Base-by-base conservation (phyloP, 2,888 invertebrate genomes). In the Eucriotettix oculatus region DNA sequence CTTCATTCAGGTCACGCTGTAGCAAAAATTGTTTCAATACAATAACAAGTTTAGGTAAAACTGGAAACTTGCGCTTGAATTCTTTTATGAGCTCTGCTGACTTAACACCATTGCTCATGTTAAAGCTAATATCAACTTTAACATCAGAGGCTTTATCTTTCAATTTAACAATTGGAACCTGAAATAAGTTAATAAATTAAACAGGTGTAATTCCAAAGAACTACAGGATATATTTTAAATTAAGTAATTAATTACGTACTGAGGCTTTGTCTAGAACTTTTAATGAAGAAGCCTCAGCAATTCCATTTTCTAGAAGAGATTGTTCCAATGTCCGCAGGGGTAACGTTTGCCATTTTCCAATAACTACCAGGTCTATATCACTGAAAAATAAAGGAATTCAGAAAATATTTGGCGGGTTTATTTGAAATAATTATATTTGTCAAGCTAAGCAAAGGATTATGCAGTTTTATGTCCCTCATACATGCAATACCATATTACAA, bases 81-180 rank as follows among this genome's bases (percentile, higher is more conserved):
- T 87, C 85, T 75, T 91, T 92, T 68, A 98, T 97, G 65, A 97
- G 84, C 75, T 94, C 90, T 11, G 96, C 98, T 68, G 96, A 96
- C 77, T 91, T 89, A 54, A 98, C 93, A 62, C 97, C 97, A 75
- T 94, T 96, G 74, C 86, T 90, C 90, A 97, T 97, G 77, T 99
- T 99, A 79, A 99, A 99, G 70, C 97, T 96, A 73, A 99, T 98
- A 78, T 99, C 99, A 70, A 94, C 95, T 79, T 91, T 91, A 62
- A 99, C 89, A 67, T 90, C 89, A 67, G 86, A 76, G 73, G 84
- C 82, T 64, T 82, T 81, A 73, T 98, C 96, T 42, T 91, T 94
- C 75, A 98, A 81, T 79, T 99, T 99, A 66, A 99, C 92, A 70
- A 99, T 98, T 68, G 99, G 99, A 68, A 99, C 81, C 80, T 80